phyloP scores from a whole-genome alignment of 2,797 vertebrate genomes.

The Melanotaenia maccullochi region DNA sequence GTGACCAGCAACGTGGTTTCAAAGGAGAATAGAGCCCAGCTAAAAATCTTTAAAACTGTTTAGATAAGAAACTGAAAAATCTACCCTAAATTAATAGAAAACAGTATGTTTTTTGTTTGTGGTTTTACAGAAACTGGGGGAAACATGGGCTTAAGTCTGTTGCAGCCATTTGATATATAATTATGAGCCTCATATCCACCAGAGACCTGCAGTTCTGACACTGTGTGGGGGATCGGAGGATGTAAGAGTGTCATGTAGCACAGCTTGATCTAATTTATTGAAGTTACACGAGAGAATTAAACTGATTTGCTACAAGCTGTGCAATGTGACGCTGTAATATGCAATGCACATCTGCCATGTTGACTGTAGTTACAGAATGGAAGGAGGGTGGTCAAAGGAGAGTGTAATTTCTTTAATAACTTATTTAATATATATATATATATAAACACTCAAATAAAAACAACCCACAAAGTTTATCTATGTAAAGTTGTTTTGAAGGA shows the following conservation, averaged over 20 bases:
- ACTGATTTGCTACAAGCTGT: constrained; percentile 31
- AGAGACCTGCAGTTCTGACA: constrained; percentile 5
- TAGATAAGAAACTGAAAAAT: not conserved
- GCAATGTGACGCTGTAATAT: constrained; percentile 4
- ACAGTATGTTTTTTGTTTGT: not conserved
- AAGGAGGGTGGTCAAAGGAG: constrained; percentile 5
- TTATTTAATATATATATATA: not conserved
- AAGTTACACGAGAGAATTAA: constrained; percentile 37
- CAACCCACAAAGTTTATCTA: too few species aligned
- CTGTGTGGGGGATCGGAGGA: constrained; percentile 10
- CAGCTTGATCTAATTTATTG: constrained; percentile 47
- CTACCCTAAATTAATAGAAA: too few species aligned
- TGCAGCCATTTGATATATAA: constrained; percentile 27
- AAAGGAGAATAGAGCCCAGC: not conserved
- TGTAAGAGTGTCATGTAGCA: constrained; percentile 31
- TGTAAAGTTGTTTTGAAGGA: not conserved
- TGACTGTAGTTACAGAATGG: constrained; percentile 8
- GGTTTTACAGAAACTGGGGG: constrained; percentile 7
- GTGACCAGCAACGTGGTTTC: constrained; percentile 3
- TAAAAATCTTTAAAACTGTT: constrained; percentile 2
- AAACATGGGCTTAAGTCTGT: not conserved
- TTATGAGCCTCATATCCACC: constrained; percentile 34
- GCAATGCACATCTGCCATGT: not conserved
- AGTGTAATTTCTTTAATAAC: not conserved
- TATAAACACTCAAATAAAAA: not conserved